These are phyloP conservation scores for Apogon talboti DNA, from an alignment of 2,797 vertebrate species.

Conservation along the genomic window DNA sequence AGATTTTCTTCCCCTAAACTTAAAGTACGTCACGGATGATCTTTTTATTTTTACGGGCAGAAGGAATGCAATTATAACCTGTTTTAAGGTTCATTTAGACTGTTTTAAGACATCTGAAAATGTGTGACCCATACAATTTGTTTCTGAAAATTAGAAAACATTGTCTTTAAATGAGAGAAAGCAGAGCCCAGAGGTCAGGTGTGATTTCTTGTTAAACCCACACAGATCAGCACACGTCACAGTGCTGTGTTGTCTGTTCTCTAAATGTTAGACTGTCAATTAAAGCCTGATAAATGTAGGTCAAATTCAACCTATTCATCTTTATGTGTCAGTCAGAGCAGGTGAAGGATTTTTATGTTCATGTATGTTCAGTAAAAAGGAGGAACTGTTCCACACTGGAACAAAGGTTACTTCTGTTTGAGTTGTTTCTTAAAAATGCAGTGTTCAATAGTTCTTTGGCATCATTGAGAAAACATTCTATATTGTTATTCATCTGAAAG, in stretches of 20 bases:
- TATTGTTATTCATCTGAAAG: too few species aligned
- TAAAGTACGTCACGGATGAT: too few species aligned
- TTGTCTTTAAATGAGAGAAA: background rate
- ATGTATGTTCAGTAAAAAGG: background rate
- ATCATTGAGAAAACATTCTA: too few species aligned
- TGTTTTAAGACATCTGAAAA: background rate
- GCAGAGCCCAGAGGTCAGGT: background rate
- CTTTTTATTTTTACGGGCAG: too few species aligned
- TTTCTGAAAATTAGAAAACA: too few species aligned
- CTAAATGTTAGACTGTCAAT: conserved; percentile 80
- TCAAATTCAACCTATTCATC: conserved; percentile 17
- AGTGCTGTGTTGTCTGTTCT: conserved; percentile 50
- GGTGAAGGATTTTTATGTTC: background rate
- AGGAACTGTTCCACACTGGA: background rate
- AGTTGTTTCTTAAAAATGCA: too few species aligned
- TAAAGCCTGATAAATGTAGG: conserved; percentile 47
- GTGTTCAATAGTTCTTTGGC: too few species aligned
- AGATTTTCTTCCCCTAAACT: too few species aligned
- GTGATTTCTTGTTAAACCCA: background rate
- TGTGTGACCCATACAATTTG: background rate
- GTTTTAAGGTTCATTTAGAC: too few species aligned
- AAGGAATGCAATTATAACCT: too few species aligned
- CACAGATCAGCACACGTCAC: conserved; percentile 1
- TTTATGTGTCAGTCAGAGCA: conserved; percentile 14
- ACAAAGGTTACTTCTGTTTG: background rate